phyloP scores from a whole-genome alignment of 2,113 vertebrate genomes.

The Sciurus niger region DNA sequence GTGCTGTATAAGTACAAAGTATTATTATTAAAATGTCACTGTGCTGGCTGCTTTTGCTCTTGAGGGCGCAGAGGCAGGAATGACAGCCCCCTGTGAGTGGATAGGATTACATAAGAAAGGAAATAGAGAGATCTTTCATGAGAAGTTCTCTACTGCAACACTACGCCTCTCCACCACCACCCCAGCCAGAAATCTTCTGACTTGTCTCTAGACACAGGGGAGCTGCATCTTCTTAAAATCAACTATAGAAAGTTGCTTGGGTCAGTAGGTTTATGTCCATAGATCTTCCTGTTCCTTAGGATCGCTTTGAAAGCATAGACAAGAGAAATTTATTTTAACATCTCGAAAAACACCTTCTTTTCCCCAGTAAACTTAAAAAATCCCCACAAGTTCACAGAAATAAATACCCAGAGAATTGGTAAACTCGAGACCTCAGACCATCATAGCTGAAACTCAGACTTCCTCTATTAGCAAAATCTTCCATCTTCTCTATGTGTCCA shows the following conservation, averaged over 20 bases:
- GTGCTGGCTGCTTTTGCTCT: constrained; percentile 72
- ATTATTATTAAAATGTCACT: constrained; percentile 87
- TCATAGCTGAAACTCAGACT: background rate
- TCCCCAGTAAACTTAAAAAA: background rate
- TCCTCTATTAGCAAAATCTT: background rate
- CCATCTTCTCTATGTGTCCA: background rate
- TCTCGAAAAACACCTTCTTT: background rate
- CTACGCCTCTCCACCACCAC: background rate
- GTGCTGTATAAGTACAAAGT: constrained; percentile 86
- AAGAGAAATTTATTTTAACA: constrained; percentile 49
- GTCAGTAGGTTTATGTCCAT: background rate
- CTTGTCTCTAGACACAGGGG: constrained; percentile 17
- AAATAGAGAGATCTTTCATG: constrained; percentile 26
- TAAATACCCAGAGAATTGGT: constrained; percentile 16
- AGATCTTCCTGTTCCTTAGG: constrained; percentile 34
- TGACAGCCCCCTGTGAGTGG: constrained; percentile 77
- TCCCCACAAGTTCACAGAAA: background rate
- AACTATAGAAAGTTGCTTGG: constrained; percentile 40
- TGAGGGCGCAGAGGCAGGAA: constrained; percentile 74
- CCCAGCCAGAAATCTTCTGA: background rate
- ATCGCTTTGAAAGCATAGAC: background rate
- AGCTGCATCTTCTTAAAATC: constrained; percentile 54
- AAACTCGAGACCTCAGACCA: background rate
- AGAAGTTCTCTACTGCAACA: constrained; percentile 30
- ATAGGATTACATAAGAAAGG: constrained; percentile 69